Evolutionary conservation across 2,888 invertebrate species (phyloP), one percentile per base, ranked within the genome.

Genomic region (Sphecodes monilicornis): DNA sequence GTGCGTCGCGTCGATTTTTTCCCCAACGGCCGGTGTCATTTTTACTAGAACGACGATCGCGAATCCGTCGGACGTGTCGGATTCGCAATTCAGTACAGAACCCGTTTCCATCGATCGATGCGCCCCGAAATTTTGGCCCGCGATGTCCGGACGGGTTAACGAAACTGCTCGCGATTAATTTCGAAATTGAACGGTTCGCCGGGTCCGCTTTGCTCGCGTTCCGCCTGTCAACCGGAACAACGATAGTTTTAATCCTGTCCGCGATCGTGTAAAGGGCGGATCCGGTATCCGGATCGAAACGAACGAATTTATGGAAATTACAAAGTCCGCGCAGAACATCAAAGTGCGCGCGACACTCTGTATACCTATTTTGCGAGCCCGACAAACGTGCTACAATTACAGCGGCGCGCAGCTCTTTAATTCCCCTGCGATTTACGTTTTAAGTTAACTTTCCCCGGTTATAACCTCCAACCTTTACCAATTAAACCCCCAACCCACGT

Each of bases 301-400:
- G 66, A 72, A 79, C 79, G 64, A 73, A 85, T 85, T 80, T 84
- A 70, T 73, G 85, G 76, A 84, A 79, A 84, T 85, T 79, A 46
- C 79, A 76, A 57, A 72, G 76, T 81, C 46, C 76, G 1, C 54
- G 54, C 8, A 2, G 66, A 46, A 66, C 57, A 54, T 76, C 76
- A 57, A 80, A 75, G 78, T 68, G 36, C 16, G 13, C 26, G 54
- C 54, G n/a, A 26, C 57, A 26, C 57, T 60, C 26, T 60, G 16
- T 70, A 29, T 16, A 18, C 43, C 22, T 41, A 54, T 82, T 79
- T 41, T 41, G 22, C 36, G 50, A 50, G 32, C n/a, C 16, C 36
- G 75, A 5, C 29, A 57, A 41, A 10, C 43, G 10, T 22, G 39
- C 73, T 6, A 10, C 54, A 57, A 50, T 78, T 50, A 69, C 57